Conservation (phyloP, 2,797 vertebrate species). For the Aphelocoma californica region DNA sequence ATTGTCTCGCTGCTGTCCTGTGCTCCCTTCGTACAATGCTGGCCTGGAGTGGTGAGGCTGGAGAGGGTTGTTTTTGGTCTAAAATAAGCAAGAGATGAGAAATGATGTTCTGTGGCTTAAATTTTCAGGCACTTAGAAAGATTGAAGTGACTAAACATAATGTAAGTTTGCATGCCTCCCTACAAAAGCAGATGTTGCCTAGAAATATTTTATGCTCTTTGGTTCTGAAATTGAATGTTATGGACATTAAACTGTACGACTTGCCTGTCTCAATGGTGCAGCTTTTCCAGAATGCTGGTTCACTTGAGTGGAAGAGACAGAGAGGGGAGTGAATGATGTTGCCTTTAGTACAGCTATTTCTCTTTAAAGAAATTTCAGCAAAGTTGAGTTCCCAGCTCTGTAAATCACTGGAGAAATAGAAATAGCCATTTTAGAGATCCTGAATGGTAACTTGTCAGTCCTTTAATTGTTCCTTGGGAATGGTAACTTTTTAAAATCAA, state of each 20-base stretch:
- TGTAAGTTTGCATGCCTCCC: background rate
- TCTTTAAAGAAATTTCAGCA: background rate
- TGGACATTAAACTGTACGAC: background rate
- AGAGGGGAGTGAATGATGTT: background rate
- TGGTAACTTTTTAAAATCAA: background rate
- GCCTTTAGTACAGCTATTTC: background rate
- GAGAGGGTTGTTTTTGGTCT: background rate
- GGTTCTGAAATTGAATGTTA: conserved; percentile 12
- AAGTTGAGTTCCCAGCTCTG: background rate
- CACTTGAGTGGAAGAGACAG: background rate
- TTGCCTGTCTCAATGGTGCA: background rate
- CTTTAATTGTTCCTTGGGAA: background rate
- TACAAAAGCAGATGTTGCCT: background rate
- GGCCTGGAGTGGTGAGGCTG: background rate
- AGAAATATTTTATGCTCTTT: conserved; percentile 13
- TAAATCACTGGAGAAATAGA: background rate
- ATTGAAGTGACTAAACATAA: background rate
- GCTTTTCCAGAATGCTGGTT: background rate
- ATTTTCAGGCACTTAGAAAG: conserved; percentile 1
- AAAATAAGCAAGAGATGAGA: background rate
- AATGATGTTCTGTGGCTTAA: background rate
- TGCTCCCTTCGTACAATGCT: background rate
- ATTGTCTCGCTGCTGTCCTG: background rate
- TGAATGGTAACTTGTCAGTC: background rate
- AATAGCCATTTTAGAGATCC: background rate